phyloP scores from a whole-genome alignment of 2,797 vertebrate genomes.

The Morelia viridis region DNA sequence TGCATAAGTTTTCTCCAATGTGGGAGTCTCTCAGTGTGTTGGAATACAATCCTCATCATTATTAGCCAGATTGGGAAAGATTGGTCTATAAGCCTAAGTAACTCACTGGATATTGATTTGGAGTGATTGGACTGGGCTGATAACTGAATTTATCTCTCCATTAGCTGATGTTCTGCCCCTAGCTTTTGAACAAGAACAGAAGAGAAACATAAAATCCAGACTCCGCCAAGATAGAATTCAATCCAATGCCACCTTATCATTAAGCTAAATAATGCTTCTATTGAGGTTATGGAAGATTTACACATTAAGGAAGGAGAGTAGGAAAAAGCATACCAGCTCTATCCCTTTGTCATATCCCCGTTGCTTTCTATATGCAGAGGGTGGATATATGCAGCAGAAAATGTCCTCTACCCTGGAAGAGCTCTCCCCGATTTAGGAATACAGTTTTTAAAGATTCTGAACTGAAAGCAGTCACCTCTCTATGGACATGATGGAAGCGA shows the following conservation, averaged over 20 bases:
- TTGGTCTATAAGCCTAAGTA: neutral
- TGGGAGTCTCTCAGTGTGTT: no score
- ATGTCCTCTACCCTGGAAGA: neutral
- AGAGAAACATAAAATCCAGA: neutral
- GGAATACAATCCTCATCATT: neutral
- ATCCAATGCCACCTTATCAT: neutral
- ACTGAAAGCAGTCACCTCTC: neutral
- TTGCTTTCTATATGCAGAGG: neutral
- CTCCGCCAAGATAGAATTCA: neutral
- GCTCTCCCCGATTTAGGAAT: neutral
- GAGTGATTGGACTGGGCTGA: neutral
- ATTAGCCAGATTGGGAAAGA: neutral
- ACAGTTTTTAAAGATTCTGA: neutral
- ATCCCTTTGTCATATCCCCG: neutral
- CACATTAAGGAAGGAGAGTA: neutral
- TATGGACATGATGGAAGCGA: neutral
- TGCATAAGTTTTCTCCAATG: neutral
- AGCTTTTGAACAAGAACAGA: neutral
- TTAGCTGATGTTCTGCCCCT: neutral
- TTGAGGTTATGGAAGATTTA: neutral
- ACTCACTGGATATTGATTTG: neutral
- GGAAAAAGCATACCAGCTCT: neutral
- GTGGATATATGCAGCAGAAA: neutral
- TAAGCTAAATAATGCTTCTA: neutral
- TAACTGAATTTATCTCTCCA: neutral